Evolutionary conservation across 2,888 invertebrate genomes (phyloP).

Genomic region (Diploptera punctata): DNA sequence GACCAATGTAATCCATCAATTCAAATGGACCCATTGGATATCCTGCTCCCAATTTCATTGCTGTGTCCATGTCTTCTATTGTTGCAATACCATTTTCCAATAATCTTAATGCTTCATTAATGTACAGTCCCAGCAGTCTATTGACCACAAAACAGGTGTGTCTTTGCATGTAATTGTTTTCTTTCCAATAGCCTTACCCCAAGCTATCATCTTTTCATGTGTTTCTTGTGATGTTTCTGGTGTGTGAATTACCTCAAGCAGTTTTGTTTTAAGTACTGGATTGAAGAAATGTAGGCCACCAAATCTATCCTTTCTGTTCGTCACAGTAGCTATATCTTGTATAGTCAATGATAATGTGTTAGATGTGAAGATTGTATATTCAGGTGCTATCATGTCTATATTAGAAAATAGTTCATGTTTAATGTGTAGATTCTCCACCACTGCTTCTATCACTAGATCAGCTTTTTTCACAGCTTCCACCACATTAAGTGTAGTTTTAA

Average conservation of each 20-base stretch:
- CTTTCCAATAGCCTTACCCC: slow-evolving; percentile 85
- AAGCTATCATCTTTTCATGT: slow-evolving; percentile 72
- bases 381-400: slow-evolving; percentile 73
- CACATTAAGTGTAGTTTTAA: slow-evolving; percentile 68
- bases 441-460: slow-evolving; percentile 85
- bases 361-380: slow-evolving; percentile 81
- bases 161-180: slow-evolving; percentile 88
- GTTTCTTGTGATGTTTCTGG: slow-evolving; percentile 79
- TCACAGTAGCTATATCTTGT: slow-evolving; percentile 76
- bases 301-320: slow-evolving; percentile 76
- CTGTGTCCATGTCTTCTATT: slow-evolving; percentile 81
- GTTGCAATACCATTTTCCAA: slow-evolving; percentile 80
- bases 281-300: slow-evolving; percentile 93
- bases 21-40: slow-evolving; percentile 93
- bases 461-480: slow-evolving; percentile 66
- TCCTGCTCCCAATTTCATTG: slow-evolving; percentile 89
- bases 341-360: slow-evolving; percentile 91
- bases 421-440: slow-evolving; percentile 80
- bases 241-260: slow-evolving; percentile 81
- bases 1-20: slow-evolving; percentile 70
- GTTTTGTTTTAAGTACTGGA: slow-evolving; percentile 89
- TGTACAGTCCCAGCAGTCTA: slow-evolving; percentile 82
- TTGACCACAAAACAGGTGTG: slow-evolving; percentile 92
- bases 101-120: slow-evolving; percentile 81
- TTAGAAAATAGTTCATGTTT: slow-evolving; percentile 78